These are phyloP conservation scores for Crambe crambe DNA, from an alignment of 37 sponge, comb jelly and placozoan genomes.

Conservation along the genomic window DNA sequence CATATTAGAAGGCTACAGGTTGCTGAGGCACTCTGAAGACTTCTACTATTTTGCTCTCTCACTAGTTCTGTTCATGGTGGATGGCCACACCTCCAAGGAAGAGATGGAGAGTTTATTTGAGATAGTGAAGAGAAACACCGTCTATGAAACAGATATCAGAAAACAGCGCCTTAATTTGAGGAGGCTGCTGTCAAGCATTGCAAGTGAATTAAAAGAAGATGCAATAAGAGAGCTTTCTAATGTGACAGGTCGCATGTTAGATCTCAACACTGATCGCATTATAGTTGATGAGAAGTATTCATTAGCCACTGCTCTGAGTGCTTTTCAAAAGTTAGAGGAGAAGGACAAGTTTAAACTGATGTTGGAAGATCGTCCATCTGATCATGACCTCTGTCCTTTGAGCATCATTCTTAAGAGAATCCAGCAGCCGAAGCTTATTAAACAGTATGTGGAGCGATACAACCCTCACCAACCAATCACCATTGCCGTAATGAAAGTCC, in stretches of 20 bases:
- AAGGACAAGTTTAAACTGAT: background rate
- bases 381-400: background rate
- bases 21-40: slow-evolving; percentile 12
- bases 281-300: background rate
- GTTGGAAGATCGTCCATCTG: background rate
- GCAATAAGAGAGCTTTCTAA: background rate
- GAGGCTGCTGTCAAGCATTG: background rate
- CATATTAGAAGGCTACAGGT: background rate
- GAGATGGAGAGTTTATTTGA: background rate
- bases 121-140: background rate
- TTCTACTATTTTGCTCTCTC: slow-evolving; percentile 16
- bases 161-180: background rate
- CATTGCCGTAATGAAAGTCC: background rate
- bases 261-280: background rate
- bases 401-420: background rate
- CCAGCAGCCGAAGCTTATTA: background rate
- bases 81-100: background rate
- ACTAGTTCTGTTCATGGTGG: background rate
- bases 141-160: slow-evolving; percentile 5
- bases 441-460: background rate
- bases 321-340: background rate
- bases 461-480: background rate
- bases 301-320: background rate
- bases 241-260: background rate
- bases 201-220: background rate